Conservation (phyloP, 2,888 invertebrate species). For the Epiblema foenella region DNA sequence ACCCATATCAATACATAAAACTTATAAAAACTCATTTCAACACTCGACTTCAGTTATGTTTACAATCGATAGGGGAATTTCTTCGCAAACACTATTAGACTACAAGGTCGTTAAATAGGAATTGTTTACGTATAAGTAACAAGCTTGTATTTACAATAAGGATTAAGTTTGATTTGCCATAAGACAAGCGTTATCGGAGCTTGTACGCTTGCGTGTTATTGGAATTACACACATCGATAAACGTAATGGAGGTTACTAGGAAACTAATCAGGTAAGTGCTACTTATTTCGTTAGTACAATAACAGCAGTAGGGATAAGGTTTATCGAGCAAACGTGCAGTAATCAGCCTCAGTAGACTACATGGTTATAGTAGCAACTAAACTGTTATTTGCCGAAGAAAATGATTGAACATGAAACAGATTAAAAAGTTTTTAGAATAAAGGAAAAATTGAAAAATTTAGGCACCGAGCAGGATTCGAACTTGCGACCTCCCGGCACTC, state of each 20-base stretch:
- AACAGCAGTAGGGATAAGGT: slow-evolving; percentile 9
- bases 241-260: slow-evolving; percentile 34
- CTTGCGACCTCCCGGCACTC: too few species aligned
- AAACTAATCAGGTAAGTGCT: slow-evolving; percentile 38
- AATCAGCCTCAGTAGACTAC: neutral
- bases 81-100: slow-evolving; percentile 1
- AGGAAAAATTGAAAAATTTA: too few species aligned
- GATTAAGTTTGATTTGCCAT: slow-evolving; percentile 22
- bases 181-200: slow-evolving; percentile 34
- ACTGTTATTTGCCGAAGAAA: neutral
- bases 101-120: slow-evolving; percentile 35
- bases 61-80: slow-evolving; percentile 20
- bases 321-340: slow-evolving; percentile 4
- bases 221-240: slow-evolving; percentile 35
- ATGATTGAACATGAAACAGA: too few species aligned
- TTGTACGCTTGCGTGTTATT: slow-evolving; percentile 27
- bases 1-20: slow-evolving; percentile 11
- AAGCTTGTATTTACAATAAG: slow-evolving; percentile 29
- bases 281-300: slow-evolving; percentile 22
- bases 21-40: slow-evolving; percentile 17
- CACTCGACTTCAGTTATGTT: neutral
- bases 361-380: neutral
- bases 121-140: slow-evolving; percentile 38
- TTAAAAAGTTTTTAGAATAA: too few species aligned
- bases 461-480: too few species aligned